A percentile compares a stretch with the other conserved stretches of the same genome.
These are phyloP conservation scores for Toxotes chatareus DNA, from an alignment of 2,113 vertebrate species.

Conservation along the genomic window DNA sequence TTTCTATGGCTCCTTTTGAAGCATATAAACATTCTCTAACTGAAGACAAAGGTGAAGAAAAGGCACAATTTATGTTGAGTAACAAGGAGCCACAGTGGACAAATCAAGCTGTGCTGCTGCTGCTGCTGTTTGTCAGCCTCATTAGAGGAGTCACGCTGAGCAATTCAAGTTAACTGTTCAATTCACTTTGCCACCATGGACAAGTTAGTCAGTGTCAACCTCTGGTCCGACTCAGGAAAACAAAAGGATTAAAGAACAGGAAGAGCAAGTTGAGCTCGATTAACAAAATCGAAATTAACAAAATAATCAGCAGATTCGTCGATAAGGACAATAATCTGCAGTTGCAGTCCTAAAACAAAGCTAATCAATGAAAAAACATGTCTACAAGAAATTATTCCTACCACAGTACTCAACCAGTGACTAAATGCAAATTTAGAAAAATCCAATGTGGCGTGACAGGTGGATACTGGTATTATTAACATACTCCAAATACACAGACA, in stretches of 20 bases:
- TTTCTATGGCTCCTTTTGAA: neutral
- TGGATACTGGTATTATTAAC: slow-evolving; percentile 27
- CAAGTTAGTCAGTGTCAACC: slow-evolving; percentile 21
- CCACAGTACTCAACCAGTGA: neutral
- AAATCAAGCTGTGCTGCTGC: slow-evolving; percentile 50
- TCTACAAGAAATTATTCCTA: neutral
- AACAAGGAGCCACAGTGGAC: slow-evolving; percentile 33
- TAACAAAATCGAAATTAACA: neutral
- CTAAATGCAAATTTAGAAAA: neutral
- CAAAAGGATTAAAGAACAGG: neutral
- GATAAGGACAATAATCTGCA: no score
- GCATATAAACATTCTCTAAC: neutral
- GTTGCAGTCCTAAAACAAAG: no score
- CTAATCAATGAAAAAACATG: no score
- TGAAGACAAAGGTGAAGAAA: slow-evolving; percentile 19
- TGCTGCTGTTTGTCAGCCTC: slow-evolving; percentile 41
- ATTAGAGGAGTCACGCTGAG: slow-evolving; percentile 60
- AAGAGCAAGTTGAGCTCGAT: neutral
- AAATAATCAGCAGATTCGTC: neutral
- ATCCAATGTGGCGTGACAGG: slow-evolving; percentile 14
- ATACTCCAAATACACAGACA: slow-evolving; percentile 32
- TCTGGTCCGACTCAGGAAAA: neutral
- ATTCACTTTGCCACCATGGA: slow-evolving; percentile 17
- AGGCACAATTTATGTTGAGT: neutral
- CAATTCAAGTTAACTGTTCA: slow-evolving; percentile 21